A percentile compares a stretch with the other conserved stretches of the same genome.
Evolutionary conservation across 2,797 vertebrate genomes (phyloP).

Genomic region (Cossypha caffra): DNA sequence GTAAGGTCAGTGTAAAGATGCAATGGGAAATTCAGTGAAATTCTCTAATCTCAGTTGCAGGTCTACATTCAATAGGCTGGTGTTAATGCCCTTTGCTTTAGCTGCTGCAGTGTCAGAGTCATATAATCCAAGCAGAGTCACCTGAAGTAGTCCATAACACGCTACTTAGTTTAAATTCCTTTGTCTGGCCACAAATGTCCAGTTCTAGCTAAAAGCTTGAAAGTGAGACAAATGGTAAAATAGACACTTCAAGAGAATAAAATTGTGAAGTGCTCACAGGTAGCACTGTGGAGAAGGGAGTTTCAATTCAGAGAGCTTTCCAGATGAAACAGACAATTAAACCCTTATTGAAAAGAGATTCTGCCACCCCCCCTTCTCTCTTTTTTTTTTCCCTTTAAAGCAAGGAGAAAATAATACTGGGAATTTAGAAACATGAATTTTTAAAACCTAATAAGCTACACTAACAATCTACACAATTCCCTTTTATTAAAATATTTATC

Average conservation of each 20-base stretch:
- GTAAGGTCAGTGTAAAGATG: neutral
- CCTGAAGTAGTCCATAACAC: neutral
- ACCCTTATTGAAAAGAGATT: neutral
- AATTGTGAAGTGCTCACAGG: neutral
- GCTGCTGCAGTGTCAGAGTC: neutral
- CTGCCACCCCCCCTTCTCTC: fast-evolving
- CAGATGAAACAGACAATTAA: conserved; percentile 43
- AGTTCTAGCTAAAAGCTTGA: conserved; percentile 20
- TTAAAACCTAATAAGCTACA: conserved; percentile 65
- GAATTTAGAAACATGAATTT: conserved; percentile 66
- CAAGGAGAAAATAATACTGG: conserved; percentile 33
- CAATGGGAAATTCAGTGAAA: neutral
- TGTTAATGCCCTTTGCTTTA: neutral
- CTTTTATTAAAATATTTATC: conserved; percentile 61
- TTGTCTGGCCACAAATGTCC: neutral
- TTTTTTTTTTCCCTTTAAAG: neutral
- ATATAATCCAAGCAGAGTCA: neutral
- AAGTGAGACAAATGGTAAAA: conserved; percentile 23
- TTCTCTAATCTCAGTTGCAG: neutral
- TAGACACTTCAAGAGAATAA: conserved; percentile 9
- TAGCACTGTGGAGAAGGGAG: conserved; percentile 10
- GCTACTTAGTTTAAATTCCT: neutral
- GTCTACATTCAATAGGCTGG: neutral
- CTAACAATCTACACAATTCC: conserved; percentile 33
- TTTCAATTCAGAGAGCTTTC: conserved; percentile 18